A percentile compares a stretch with the other conserved stretches of the same genome.
Evolutionary conservation across 2,797 vertebrate species (phyloP).

Genomic region (Coendou prehensilis): DNA sequence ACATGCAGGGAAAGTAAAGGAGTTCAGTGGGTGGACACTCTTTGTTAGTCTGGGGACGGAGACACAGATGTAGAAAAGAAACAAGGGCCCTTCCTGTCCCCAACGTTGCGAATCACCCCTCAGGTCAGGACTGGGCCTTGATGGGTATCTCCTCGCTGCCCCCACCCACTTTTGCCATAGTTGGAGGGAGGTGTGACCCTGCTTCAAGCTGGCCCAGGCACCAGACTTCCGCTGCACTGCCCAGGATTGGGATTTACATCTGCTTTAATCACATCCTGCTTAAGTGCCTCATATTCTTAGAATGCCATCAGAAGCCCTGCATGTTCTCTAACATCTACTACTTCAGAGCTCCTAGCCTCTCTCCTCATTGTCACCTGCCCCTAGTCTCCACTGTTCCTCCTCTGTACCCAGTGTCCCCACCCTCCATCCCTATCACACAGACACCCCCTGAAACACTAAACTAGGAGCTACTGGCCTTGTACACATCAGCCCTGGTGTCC

Average conservation of each 20-base stretch:
- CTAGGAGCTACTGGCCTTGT: not conserved
- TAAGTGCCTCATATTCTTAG: not conserved
- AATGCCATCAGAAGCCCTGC: not conserved
- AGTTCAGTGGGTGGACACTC: not conserved
- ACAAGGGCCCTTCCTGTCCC: not conserved
- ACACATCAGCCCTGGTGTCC: not conserved
- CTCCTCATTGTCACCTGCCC: not conserved
- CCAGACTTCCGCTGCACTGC: not conserved
- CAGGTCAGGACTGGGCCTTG: not conserved
- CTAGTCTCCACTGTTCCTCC: not conserved
- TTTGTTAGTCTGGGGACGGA: not conserved
- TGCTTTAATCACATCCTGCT: not conserved
- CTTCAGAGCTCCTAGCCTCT: not conserved
- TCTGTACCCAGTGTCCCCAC: not conserved
- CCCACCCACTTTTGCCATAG: not conserved
- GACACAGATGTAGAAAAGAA: not conserved
- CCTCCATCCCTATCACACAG: not conserved
- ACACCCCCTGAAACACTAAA: not conserved
- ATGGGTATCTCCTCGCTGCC: not conserved
- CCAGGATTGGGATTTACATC: not conserved
- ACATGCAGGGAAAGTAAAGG: not conserved
- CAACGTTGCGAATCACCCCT: not conserved
- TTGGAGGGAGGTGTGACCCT: too few species aligned
- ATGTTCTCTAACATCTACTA: not conserved
- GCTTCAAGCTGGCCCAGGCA: not conserved